Base-by-base conservation (phyloP, 2,797 vertebrate species). In the Alosa sapidissima region DNA sequence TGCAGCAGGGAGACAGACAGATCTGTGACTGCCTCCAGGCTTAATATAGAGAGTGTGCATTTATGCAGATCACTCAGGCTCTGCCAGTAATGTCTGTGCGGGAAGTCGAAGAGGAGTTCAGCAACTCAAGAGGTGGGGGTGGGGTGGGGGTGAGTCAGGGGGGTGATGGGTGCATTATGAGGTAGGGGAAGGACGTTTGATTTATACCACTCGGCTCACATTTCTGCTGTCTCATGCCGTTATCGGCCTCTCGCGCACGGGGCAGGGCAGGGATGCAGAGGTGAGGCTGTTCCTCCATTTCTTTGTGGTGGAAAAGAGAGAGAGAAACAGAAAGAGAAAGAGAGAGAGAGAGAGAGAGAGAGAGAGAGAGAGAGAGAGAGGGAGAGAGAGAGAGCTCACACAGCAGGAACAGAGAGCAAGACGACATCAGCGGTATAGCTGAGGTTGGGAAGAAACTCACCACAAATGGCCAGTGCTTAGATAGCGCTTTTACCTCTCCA, bases 141-240 rank as follows among this genome's bases (percentile, higher is more conserved):
- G 41, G 72, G 16, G 82, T 45, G 16, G 1, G 47, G 54, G 33
- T 28, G 52, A 4, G 41, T 41, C 51, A 68, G 83, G 16, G 28
- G 4, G 3, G 65, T 72, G 65, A 36, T 72, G 65, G 36, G 72
- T 47, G 72, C 72, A 78, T 78, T 78, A 78, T 78, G 72, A 47
- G 72, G 36, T 41, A 78, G 72, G 72, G 72, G 72, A 78, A 84
- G 65, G 82, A 84, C 85, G 48, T 83, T 84, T 85, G 62, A 88
- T 85, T 86, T 86, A 87, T 87, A 88, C 87, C 82, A 85, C 84
- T 81, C 88, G 78, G 88, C 82, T 86, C 87, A 84, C 62, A 88
- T 91, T 90, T 88, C 87, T 89, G 89, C 89, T 85, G 88, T 85
- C 90, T 91, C 90, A 88, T 87, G 90, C 84, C 84, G 85, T 87